These are phyloP conservation scores for Loris lydekkerianus DNA, from an alignment of 2,797 vertebrate species.

Conservation along the genomic window DNA sequence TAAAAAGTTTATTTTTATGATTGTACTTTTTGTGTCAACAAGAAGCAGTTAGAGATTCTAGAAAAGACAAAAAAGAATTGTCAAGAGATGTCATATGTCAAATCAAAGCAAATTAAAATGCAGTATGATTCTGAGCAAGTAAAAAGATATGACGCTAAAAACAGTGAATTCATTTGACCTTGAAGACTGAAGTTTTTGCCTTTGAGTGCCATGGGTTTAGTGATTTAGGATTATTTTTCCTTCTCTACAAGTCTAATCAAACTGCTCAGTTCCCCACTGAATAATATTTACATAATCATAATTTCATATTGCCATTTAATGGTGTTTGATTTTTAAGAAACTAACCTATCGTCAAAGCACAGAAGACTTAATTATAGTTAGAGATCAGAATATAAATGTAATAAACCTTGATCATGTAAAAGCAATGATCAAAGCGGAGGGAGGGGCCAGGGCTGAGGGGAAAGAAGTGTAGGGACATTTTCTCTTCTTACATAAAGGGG, in stretches of 20 bases:
- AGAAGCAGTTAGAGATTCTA: slow-evolving; percentile 55
- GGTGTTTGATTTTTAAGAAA: slow-evolving; percentile 78
- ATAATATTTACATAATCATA: slow-evolving; percentile 84
- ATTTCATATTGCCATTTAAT: slow-evolving; percentile 80
- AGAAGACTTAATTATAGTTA: slow-evolving; percentile 78
- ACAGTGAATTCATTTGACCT: slow-evolving; percentile 70
- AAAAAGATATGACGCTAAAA: slow-evolving; percentile 37
- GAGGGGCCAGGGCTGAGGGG: neutral
- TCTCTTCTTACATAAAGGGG: neutral
- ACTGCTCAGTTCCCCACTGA: slow-evolving; percentile 73
- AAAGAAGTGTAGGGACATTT: neutral
- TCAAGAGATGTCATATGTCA: slow-evolving; percentile 63
- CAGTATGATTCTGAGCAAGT: slow-evolving; percentile 43
- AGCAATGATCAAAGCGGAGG: slow-evolving; percentile 25
- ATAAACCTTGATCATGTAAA: slow-evolving; percentile 68
- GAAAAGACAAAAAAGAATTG: slow-evolving; percentile 61
- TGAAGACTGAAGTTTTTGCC: slow-evolving; percentile 58
- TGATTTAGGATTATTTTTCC: slow-evolving; percentile 73
- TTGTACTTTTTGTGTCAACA: slow-evolving; percentile 1
- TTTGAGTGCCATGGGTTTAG: slow-evolving; percentile 17
- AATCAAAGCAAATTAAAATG: slow-evolving; percentile 69
- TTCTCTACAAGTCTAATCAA: slow-evolving; percentile 80
- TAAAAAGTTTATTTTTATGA: slow-evolving; percentile 58
- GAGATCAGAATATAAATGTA: slow-evolving; percentile 75
- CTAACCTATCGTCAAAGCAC: slow-evolving; percentile 72